These are phyloP conservation scores for Mesaphorura yosii DNA, from an alignment of 1,140 invertebrate species.

Conservation along the genomic window DNA sequence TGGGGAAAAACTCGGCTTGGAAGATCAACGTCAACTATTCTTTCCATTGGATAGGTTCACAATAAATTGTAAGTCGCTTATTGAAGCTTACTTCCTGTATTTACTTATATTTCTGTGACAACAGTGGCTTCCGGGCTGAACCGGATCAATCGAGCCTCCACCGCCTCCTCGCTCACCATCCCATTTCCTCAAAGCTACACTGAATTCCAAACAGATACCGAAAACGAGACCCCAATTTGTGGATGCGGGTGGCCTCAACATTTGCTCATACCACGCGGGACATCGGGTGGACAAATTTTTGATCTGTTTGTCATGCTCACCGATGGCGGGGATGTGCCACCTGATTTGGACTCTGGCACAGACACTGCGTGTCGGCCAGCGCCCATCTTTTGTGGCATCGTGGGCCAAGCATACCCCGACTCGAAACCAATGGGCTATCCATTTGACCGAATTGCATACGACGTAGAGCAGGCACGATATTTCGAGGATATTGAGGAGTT, in stretches of 20 bases:
- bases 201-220: not conserved
- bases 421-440: slow-evolving; percentile 33
- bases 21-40: slow-evolving; percentile 4
- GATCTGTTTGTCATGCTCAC: slow-evolving; percentile 73
- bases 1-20: not conserved
- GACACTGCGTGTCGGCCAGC: slow-evolving; percentile 9
- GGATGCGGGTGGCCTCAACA: slow-evolving; percentile 80
- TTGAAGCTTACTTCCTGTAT: not conserved
- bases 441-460: slow-evolving; percentile 20
- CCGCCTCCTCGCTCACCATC: slow-evolving; percentile 51
- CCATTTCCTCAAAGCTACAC: slow-evolving; percentile 50
- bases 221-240: slow-evolving; percentile 38
- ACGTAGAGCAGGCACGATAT: too few relatives aligned
- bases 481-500: too few relatives aligned
- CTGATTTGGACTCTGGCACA: slow-evolving; percentile 12
- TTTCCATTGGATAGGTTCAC: slow-evolving; percentile 6
- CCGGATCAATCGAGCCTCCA: slow-evolving; percentile 43
- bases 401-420: slow-evolving; percentile 36
- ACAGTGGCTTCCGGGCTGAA: slow-evolving; percentile 43
- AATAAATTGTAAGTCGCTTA: not conserved
- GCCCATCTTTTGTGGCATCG: slow-evolving; percentile 34
- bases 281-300: slow-evolving; percentile 49
- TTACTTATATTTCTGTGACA: not conserved
- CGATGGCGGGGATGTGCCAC: slow-evolving; percentile 54
- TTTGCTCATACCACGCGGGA: slow-evolving; percentile 65